Evolutionary conservation across 2,888 invertebrate species (phyloP), one percentile per base, ranked within the genome.

Genomic region (Polietes domitor): DNA sequence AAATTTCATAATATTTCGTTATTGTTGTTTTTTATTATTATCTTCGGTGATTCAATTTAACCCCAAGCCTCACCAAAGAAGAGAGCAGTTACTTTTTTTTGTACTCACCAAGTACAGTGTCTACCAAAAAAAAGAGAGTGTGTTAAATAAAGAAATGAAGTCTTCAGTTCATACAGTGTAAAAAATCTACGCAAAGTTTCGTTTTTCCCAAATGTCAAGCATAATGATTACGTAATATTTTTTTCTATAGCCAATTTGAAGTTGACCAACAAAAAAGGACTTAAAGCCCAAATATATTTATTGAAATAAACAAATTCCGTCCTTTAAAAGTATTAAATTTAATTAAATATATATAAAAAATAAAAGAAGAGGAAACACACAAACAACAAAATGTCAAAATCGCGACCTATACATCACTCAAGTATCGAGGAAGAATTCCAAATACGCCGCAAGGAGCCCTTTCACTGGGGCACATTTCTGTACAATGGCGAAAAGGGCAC

Each of bases 401-500:
- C 89, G 19, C 88, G 88, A 68, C 89, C 88, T 72, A 88, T 89
- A 82, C 83, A 71, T 12, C 74, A 83, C 41, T 86, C 88, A 47
- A 89, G 88, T 76, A 87, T 90, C 87, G 90, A 90, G 72, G 88
- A 91, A 17, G 89, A 91, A 72, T 86, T 91, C 58, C 87, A 88
- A 65, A 77, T 91, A 10, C 89, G 92, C 37, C 91, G 89, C 70
- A 91, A 91, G 63, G 88, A 89, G 24, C 90, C 92, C 15, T 90
- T 92, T 82, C 88, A 87, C 12, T 87, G 92, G 12, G 84, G 82
- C 4, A 87, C 87, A 81, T 93, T 93, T 87, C 78, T 94, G 19
- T 94, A 93, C 88, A 94, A 96, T 87, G 92, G 94, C 0, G 93
- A 93, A 72, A 93, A 94, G 41, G 93, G 94, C 55, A 94, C 94